Percentiles rank a stretch among this genome's conserved stretches.
Conservation (phyloP, 2,113 vertebrate species). For the Gopherus evgoodei region DNA sequence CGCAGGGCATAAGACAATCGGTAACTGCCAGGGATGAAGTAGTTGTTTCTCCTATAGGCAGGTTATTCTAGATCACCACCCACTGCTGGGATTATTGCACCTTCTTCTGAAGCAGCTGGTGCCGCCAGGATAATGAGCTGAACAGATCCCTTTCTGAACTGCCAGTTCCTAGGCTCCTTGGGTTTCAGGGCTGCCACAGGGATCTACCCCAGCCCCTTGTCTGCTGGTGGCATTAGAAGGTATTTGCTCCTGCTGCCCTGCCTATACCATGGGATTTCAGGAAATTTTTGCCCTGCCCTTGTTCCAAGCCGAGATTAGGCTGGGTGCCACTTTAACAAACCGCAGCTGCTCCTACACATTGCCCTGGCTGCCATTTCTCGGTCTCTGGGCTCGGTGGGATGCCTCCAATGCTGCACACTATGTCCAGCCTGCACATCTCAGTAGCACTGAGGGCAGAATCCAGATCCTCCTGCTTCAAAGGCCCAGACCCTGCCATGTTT, state of each 20-base stretch:
- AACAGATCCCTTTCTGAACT: background rate
- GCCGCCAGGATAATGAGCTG: background rate
- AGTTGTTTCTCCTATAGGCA: background rate
- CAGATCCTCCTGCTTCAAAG: background rate
- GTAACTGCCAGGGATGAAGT: background rate
- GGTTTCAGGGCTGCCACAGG: background rate
- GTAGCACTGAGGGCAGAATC: background rate
- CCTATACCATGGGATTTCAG: background rate
- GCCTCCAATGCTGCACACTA: background rate
- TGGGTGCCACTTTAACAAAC: background rate
- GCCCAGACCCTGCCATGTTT: background rate
- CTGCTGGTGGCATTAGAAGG: background rate
- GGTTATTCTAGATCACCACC: no score
- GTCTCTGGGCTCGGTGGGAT: background rate
- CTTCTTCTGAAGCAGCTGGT: background rate
- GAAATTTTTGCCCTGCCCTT: background rate
- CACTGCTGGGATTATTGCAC: no score
- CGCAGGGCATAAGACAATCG: fast-evolving
- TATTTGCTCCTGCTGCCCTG: background rate
- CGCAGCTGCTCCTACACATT: background rate
- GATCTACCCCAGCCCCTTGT: background rate
- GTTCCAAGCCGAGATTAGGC: background rate
- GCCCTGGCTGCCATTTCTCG: background rate
- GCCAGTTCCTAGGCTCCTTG: background rate
- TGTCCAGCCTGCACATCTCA: no score